A percentile compares a stretch with the other conserved stretches of the same genome.
phyloP scores from a whole-genome alignment of 2,113 vertebrate species.

The Scatophagus argus region DNA sequence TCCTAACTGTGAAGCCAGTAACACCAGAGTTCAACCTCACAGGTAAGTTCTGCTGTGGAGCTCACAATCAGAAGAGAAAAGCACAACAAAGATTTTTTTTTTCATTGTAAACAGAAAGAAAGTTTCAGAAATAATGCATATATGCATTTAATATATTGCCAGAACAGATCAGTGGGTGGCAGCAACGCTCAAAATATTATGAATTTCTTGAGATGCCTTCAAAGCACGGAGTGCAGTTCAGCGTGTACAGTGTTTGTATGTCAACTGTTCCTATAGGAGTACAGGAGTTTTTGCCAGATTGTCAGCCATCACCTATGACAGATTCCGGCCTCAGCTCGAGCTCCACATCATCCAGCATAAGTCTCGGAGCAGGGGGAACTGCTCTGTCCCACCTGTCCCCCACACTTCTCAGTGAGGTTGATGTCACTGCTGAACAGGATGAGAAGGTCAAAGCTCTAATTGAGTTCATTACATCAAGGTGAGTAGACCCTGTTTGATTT shows the following conservation, averaged over 20 bases:
- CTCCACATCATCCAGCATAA: constrained; percentile 99
- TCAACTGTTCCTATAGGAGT: constrained; percentile 80
- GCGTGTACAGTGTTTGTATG: neutral
- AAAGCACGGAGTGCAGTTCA: neutral
- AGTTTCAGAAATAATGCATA: neutral
- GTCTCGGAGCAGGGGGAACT: constrained; percentile 87
- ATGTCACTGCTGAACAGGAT: constrained; percentile 93
- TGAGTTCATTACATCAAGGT: constrained; percentile 99
- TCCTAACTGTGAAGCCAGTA: constrained; percentile 92
- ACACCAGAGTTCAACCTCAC: constrained; percentile 93
- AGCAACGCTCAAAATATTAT: constrained; percentile 16
- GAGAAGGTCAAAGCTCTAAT: constrained; percentile 97
- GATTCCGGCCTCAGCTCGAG: constrained; percentile 98
- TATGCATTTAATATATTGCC: neutral
- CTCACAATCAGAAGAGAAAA: neutral
- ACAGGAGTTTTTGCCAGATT: constrained; percentile 92
- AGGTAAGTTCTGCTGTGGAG: constrained; percentile 82
- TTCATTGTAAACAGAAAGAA: neutral
- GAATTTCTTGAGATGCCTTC: neutral
- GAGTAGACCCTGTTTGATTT: constrained; percentile 42
- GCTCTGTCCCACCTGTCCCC: constrained; percentile 91
- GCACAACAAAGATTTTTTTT: neutral
- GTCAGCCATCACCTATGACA: constrained; percentile 98
- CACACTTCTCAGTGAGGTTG: constrained; percentile 92
- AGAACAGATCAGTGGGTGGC: constrained; percentile 39